Evolutionary conservation across 2,113 vertebrate species (phyloP), one percentile per base, ranked within the genome.

Genomic region (Hippocampus mohnikei): DNA sequence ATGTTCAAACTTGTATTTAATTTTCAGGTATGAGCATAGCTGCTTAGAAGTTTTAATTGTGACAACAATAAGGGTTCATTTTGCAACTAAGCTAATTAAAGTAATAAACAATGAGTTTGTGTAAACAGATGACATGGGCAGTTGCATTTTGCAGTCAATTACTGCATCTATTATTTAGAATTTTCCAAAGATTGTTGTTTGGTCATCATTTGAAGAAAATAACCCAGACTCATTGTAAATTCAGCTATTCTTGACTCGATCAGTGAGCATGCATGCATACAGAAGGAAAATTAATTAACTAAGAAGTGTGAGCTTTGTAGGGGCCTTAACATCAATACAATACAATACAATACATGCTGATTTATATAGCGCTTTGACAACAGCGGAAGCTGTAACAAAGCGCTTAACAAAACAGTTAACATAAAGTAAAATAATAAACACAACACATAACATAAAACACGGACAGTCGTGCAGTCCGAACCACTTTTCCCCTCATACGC

Each of bases 131-230:
- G 33, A 12, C 3, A 37, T 9, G 37, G 59, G 33, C 59, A 63
- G 60, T 63, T 63, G 60, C 37, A n/a, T 41, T 63, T 37, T 63
- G 60, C 20, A 11, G 37, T 12, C 37, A 23, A 41, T 63, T 21
- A 40, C 37, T 20, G 60, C 60, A 63, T 41, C 9, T n/a, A 63
- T 63, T 63, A 63, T 63, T 63, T 41, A 63, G 9, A 41, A n/a
- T 41, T 63, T 41, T 41, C 20, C 37, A 63, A 13, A 63, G 33
- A 41, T 63, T 63, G 3, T 41, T 63, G 60, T 63, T 63, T 63
- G 60, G 20, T 41, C 20, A 41, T 63, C 60, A 63, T 63, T 63
- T 41, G 60, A 40, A n/a, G 60, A 21, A 40, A 41, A 41, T 63
- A 9, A 63, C 40, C 60, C 11, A 27, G 60, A 37, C 40, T 63